Evolutionary conservation across 2,888 invertebrate species (phyloP), one percentile per base, ranked within the genome.

Genomic region (Ganaspis brasiliensis): DNA sequence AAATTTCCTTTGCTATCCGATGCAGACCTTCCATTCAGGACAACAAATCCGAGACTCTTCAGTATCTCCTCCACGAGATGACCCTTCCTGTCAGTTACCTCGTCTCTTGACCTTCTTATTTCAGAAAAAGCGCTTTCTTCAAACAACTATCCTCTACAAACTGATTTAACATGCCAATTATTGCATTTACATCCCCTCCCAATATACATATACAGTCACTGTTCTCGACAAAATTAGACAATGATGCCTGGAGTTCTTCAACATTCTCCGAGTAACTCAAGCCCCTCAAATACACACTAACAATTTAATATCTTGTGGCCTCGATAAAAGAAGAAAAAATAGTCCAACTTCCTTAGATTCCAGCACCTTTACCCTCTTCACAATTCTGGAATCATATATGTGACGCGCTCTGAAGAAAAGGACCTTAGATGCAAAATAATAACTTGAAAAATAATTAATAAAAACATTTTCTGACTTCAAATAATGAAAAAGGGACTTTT

Each of bases 311-410:
- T 52, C 52, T 5, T 6, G 2, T 21, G 0, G n/a, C 21, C 3
- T 67, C 37, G 16, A 74, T 74, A 24, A 67, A 74, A 26, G 67
- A 75, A 31, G 45, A 52, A 10, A 70, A 26, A 12, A 73, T 63
- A 57, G 72, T 76, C 57, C 74, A 76, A 1, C 10, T n/a, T 24
- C 31, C n/a, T 79, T 67, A 2, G 56, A 26, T 71, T 59, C 72
- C 26, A 16, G 16, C 37, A 56, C 56, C 19, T 19, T 72, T 21
- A 49, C 63, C 24, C 72, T 21, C 31, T 67, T 40, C 52, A 77
- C 14, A 76, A 37, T 4, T 73, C 63, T 49, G 67, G 31, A 31
- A 6, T 31, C 31, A 31, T 31, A 31, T n/a, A n/a, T n/a, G n/a
- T n/a, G n/a, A n/a, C n/a, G n/a, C n/a, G n/a, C n/a, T n/a, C n/a